Evolutionary conservation across 2,797 vertebrate species (phyloP).

Genomic region (Thamnophis elegans): DNA sequence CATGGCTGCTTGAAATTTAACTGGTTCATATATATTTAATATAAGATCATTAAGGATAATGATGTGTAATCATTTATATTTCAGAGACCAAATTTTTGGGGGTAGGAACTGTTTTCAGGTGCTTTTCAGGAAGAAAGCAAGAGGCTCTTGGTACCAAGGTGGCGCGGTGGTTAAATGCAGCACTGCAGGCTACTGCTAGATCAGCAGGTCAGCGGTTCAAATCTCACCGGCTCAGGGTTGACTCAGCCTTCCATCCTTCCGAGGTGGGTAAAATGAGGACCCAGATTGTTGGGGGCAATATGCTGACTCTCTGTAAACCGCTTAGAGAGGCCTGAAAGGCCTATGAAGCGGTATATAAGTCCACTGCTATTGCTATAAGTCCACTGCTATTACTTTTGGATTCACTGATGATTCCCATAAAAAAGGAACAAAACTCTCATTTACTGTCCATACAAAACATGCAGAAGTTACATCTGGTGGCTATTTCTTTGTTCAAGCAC

Average conservation of each 20-base stretch:
- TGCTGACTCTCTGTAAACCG: too few relatives aligned
- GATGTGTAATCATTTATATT: background rate
- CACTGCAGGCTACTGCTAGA: too few relatives aligned
- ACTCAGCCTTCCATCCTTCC: too few relatives aligned
- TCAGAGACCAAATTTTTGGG: background rate
- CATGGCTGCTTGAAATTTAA: background rate
- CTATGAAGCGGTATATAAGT: too few relatives aligned
- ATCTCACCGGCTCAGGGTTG: too few relatives aligned
- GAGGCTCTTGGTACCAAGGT: background rate
- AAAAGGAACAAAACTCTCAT: background rate
- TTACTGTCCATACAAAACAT: background rate
- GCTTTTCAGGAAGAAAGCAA: background rate
- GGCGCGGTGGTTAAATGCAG: too few relatives aligned
- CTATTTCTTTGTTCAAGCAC: background rate
- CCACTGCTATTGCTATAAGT: too few relatives aligned
- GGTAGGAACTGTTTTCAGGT: background rate
- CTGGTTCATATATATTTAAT: background rate
- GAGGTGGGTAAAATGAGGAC: too few relatives aligned
- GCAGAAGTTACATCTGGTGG: background rate
- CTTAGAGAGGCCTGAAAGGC: too few relatives aligned
- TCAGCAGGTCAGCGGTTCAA: too few relatives aligned
- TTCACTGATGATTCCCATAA: background rate
- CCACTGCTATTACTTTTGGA: too few relatives aligned
- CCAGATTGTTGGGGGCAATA: too few relatives aligned
- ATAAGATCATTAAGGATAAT: background rate